Evolutionary conservation across 1,140 invertebrate species (phyloP), one percentile per base, ranked within the genome.

Genomic region (Latrodectus geometricus): DNA sequence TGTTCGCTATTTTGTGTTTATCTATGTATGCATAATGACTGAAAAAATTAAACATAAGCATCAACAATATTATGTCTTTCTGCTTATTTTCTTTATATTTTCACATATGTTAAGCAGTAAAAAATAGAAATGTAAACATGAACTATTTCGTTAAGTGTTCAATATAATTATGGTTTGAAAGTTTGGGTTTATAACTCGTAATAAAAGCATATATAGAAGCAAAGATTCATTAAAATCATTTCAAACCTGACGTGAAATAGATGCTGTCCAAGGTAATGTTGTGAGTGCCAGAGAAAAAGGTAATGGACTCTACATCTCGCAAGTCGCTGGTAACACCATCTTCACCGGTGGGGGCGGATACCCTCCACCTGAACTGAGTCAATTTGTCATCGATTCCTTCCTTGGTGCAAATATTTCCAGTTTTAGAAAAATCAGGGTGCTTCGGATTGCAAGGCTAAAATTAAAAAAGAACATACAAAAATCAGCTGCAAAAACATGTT

Each of bases 241-340:
- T 84, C 79, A 54, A 80, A 91, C 91, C 91, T 88, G 89, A 88
- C 54, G 89, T 84, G 83, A 91, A 92, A 81, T 92, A 92, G 23
- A 92, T 91, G 79, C 91, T 91, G 88, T 92, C 91, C 9, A 92
- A 89, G 0, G 90, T 90, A 66, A 91, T 90, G 12, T 70, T 77
- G 61, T 90, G 89, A 12, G 91, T 90, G n/a, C 89, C 88, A 7
- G 91, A 89, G 76, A 92, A 91, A 83, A 91, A 91, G 17, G 91
- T 90, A 35, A 89, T 89, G 9, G 90, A 89, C 66, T 90, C 89
- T 3, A 92, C 89, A 83, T 91, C 89, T 56, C 89, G 83, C 14
- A 92, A 81, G 20, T 89, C 88, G 78, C 88, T 89, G 4, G 89
- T 90, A 4, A 90, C 89, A 35, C 90, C 90, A 88, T 90, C 89